phyloP scores from a whole-genome alignment of 2,888 invertebrate genomes.

The Erebia aethiops region DNA sequence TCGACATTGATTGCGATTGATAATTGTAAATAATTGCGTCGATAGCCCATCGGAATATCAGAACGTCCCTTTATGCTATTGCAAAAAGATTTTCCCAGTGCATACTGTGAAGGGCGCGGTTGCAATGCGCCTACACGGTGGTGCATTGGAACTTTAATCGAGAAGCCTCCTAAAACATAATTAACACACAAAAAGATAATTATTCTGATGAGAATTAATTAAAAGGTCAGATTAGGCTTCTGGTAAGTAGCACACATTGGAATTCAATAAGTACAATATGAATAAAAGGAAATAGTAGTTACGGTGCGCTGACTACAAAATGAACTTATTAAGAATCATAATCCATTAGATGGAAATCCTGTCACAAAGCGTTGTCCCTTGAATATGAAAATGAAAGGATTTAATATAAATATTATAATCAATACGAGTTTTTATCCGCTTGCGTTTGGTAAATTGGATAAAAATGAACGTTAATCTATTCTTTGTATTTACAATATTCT shows the following conservation, averaged over 20 bases:
- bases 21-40: conserved; percentile 30
- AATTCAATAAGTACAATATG: conserved; percentile 8
- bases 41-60: conserved; percentile 18
- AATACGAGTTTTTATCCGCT: neutral
- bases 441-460: neutral
- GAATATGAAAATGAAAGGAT: conserved; percentile 5
- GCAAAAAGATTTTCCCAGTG: conserved; percentile 20
- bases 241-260: neutral
- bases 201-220: neutral
- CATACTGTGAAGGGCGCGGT: neutral
- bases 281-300: conserved; percentile 3
- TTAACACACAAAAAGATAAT: conserved; percentile 10
- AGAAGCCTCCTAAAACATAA: conserved; percentile 16
- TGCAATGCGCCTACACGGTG: conserved; percentile 1
- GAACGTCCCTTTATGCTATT: conserved; percentile 22
- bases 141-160: conserved; percentile 16
- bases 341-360: conserved; percentile 12
- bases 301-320: conserved; percentile 8
- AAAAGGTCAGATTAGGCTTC: neutral
- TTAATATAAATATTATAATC: neutral
- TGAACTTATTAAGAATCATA: conserved; percentile 12
- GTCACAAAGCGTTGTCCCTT: neutral
- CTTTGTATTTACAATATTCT: conserved; percentile 8
- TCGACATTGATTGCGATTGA: conserved; percentile 31
- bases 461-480: conserved; percentile 14